Base-by-base conservation (phyloP, 1,140 invertebrate species). In the Philopotamus ludificatus region DNA sequence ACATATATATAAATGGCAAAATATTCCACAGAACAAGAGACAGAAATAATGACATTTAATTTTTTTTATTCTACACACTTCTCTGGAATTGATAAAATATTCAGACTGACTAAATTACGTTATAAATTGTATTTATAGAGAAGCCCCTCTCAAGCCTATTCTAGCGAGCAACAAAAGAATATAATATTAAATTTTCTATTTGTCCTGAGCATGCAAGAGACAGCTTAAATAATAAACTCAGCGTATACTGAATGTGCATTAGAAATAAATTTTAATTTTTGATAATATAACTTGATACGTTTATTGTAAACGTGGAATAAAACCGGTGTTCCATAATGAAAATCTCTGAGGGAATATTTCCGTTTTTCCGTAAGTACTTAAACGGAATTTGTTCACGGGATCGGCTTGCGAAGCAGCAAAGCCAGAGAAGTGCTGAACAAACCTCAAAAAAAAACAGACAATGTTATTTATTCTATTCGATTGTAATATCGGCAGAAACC, bases 121-220 rank as follows among this genome's bases (percentile, higher is more conserved):
- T n/a, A n/a, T n/a, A n/a, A n/a, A n/a, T n/a, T n/a, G n/a, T n/a
- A n/a, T n/a, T n/a, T n/a, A n/a, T n/a, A n/a, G n/a, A n/a, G n/a
- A n/a, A n/a, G n/a, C n/a, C n/a, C n/a, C n/a, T n/a, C n/a, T n/a
- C n/a, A n/a, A n/a, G n/a, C n/a, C n/a, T n/a, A n/a, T n/a, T n/a
- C n/a, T n/a, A n/a, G n/a, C n/a, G n/a, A n/a, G n/a, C n/a, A n/a
- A n/a, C n/a, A n/a, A n/a, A n/a, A n/a, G n/a, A n/a, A n/a, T n/a
- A n/a, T n/a, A n/a, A 34, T 34, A 34, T 7, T 7, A 34, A 34
- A 34, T 7, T 7, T 34, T 12, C 4, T 34, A 34, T 34, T 7
- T 34, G 28, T 12, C 54, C 15, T 57, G 34, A 57, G 39, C 54
- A 57, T 39, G 54, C 54, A n/a, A n/a, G n/a, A n/a, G n/a, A n/a